Conservation (phyloP, 2,797 vertebrate genomes). For the Harpagifer antarcticus region DNA sequence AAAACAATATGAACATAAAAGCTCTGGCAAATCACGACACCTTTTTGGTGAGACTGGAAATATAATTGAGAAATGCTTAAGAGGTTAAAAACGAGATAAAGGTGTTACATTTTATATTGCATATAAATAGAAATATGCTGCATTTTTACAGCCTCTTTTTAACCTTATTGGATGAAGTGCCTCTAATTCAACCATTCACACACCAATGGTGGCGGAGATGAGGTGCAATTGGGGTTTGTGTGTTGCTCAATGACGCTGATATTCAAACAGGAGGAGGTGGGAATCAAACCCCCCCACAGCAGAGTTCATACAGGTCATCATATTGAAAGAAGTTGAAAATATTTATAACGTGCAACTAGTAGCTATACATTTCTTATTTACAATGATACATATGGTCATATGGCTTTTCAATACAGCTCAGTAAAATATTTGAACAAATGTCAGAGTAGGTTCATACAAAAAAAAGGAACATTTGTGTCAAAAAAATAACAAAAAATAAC, state of each 20-base stretch:
- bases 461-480: no score
- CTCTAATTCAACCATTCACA: not conserved
- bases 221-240: not conserved
- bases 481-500: no score
- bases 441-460: no score
- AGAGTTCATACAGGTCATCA: not conserved
- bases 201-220: not conserved
- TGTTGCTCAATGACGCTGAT: not conserved
- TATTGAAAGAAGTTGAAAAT: conserved; percentile 13
- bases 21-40: not conserved
- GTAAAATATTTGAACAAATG: no score
- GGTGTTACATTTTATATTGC: not conserved
- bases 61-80: not conserved
- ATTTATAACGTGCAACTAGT: conserved; percentile 28
- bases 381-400: conserved; percentile 24
- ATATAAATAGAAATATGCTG: not conserved
- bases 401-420: no score
- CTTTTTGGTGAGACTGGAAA: not conserved
- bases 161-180: no score
- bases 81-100: not conserved
- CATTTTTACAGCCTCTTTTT: not conserved
- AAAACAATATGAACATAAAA: no score
- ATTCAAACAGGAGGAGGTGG: not conserved
- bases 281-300: not conserved
- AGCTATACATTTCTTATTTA: not conserved